Evolutionary conservation across 2,888 invertebrate genomes (phyloP), one percentile per base, ranked within the genome.

Genomic region (Metopia argyrocephala): DNA sequence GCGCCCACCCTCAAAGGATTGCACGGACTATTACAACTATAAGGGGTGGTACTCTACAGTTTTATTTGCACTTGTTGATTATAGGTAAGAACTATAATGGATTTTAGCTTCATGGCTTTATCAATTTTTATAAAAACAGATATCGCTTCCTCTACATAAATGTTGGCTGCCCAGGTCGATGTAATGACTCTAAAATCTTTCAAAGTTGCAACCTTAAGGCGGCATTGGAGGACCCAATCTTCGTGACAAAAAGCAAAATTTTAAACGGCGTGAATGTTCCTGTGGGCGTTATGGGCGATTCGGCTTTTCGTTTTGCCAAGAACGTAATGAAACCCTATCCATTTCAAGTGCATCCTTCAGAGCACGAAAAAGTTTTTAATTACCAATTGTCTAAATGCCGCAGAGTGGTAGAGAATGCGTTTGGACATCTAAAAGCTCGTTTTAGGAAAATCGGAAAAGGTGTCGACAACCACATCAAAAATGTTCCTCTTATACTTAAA

Each of bases 361-460:
- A 46, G 9, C 12, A 38, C 6, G 61, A 79, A 28, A 71, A 66
- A 46, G n/a, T n/a, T 27, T 80, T 69, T 27, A 82, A 79, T 31
- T 59, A 74, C 7, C 20, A n/a, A 12, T 56, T 82, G 7, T 82
- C 78, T 38, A 28, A n/a, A n/a, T n/a, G n/a, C 28, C 57, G 74
- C 9, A 54, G 82, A 9, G 79, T 82, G 7, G 66, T 81, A 9
- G 76, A 76, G 28, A 70, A 70, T 50, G 69, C 64, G 18, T 70
- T 70, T 64, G 69, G 69, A n/a, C 79, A 82, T 15, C 46, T 82
- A n/a, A 79, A 79, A 28, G 70, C 70, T 5, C 52, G 83, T 6
- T 83, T 83, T 62, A 68, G 65, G 46, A 73, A 57, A 28, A 46
- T 82, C 38, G 79, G 70, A 27, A 57, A 45, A 59, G 78, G 76